Conservation (phyloP, 2,113 vertebrate species). For the Scopus umbretta region DNA sequence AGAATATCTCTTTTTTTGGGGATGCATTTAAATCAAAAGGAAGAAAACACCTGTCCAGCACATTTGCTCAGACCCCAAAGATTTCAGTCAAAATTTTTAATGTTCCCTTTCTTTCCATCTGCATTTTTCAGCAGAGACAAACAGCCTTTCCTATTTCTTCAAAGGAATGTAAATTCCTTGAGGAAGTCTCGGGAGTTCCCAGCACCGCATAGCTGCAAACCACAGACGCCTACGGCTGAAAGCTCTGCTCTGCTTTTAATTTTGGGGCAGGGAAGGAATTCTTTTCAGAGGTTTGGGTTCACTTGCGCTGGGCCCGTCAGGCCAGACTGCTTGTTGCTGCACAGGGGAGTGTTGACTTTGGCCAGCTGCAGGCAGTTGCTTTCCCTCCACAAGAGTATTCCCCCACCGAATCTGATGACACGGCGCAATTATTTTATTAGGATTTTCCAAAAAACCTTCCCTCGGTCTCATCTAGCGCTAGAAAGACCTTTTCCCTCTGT, state of each 20-base stretch:
- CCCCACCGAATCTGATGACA: conserved; percentile 53
- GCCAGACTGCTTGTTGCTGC: conserved; percentile 12
- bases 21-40: background rate
- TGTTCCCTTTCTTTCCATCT: conserved; percentile 32
- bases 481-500: background rate
- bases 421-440: conserved; percentile 40
- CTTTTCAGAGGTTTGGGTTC: conserved; percentile 37
- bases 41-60: conserved; percentile 46
- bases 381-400: conserved; percentile 2
- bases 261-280: conserved; percentile 55
- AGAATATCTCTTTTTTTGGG: background rate
- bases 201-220: conserved; percentile 55
- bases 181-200: conserved; percentile 64
- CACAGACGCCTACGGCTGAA: conserved; percentile 58
- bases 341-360: conserved; percentile 49
- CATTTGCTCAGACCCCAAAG: conserved; percentile 12
- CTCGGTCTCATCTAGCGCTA: background rate
- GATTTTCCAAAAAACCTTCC: conserved; percentile 43
- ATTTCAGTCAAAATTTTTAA: background rate
- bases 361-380: background rate
- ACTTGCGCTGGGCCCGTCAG: conserved; percentile 14
- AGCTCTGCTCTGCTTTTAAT: conserved; percentile 64
- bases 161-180: conserved; percentile 67
- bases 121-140: conserved; percentile 48
- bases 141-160: conserved; percentile 64